phyloP scores from a whole-genome alignment of 2,113 vertebrate species.

The Syrmaticus mikado region DNA sequence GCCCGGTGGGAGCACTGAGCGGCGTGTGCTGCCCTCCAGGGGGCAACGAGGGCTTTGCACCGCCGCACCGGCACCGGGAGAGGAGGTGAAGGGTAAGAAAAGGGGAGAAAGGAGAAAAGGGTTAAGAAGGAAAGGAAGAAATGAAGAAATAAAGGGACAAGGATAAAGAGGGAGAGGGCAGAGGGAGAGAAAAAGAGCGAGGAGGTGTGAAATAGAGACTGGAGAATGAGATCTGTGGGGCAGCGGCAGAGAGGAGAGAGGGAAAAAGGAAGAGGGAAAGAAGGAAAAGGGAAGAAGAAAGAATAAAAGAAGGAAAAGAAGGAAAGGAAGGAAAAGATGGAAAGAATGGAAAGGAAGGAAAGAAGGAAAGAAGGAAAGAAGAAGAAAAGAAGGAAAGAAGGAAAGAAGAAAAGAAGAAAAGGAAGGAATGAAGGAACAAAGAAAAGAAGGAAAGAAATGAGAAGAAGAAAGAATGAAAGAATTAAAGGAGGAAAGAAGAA shows the following conservation, averaged over 20 bases:
- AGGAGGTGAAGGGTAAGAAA: not conserved
- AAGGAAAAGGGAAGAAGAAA: fast-evolving
- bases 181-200: not conserved
- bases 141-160: fast-evolving
- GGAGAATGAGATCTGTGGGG: not conserved
- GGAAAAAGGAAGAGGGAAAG: too few species aligned
- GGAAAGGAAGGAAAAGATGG: fast-evolving
- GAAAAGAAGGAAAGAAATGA: fast-evolving
- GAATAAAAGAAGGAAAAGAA: too few species aligned
- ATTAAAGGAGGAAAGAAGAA: too few species aligned
- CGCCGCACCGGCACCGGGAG: not conserved
- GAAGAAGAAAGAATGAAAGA: fast-evolving
- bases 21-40: conserved; percentile 63
- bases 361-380: fast-evolving
- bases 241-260: too few species aligned
- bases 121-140: too few species aligned
- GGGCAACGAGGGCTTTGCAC: not conserved
- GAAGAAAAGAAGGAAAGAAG: fast-evolving
- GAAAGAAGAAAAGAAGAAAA: fast-evolving
- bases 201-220: not conserved
- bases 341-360: fast-evolving
- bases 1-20: not conserved
- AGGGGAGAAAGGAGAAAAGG: not conserved
- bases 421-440: fast-evolving
- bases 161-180: fast-evolving